Conservation (phyloP, 2,888 invertebrate species). For the Cephus pygmeus region DNA sequence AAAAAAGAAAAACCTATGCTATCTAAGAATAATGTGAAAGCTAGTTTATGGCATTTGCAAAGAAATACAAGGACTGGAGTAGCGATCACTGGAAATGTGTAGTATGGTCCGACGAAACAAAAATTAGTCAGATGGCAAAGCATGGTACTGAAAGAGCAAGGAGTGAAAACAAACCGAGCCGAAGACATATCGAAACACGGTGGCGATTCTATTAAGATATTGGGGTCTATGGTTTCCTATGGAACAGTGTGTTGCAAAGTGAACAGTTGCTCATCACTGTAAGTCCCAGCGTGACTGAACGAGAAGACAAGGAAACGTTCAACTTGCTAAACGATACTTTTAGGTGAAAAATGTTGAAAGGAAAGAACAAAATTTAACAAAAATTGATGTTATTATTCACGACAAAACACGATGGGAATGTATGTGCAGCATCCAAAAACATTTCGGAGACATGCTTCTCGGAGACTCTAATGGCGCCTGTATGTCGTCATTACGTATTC, state of each 20-base stretch:
- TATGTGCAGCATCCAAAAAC: background rate
- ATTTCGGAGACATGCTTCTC: background rate
- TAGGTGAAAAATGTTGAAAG: too few relatives aligned
- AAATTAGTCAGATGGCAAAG: constrained; percentile 30
- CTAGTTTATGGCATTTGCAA: constrained; percentile 26
- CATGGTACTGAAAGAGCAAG: constrained; percentile 27
- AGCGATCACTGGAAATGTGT: constrained; percentile 28
- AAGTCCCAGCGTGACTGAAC: background rate
- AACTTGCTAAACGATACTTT: too few relatives aligned
- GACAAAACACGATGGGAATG: background rate
- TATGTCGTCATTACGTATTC: background rate
- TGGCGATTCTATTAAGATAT: constrained; percentile 25
- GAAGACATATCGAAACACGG: constrained; percentile 28
- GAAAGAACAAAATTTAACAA: background rate
- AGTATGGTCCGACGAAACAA: constrained; percentile 30
- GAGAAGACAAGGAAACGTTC: too few relatives aligned
- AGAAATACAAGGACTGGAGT: constrained; percentile 29
- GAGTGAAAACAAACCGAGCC: constrained; percentile 23
- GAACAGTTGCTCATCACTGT: too few relatives aligned
- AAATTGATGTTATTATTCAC: background rate
- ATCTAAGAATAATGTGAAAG: constrained; percentile 20
- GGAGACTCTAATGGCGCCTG: background rate
- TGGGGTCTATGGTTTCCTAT: constrained; percentile 16
- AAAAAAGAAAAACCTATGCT: constrained; percentile 20
- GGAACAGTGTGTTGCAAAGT: background rate